phyloP scores from a whole-genome alignment of 37 sponge, comb jelly and placozoan species.

The Aplysina aerophoba region DNA sequence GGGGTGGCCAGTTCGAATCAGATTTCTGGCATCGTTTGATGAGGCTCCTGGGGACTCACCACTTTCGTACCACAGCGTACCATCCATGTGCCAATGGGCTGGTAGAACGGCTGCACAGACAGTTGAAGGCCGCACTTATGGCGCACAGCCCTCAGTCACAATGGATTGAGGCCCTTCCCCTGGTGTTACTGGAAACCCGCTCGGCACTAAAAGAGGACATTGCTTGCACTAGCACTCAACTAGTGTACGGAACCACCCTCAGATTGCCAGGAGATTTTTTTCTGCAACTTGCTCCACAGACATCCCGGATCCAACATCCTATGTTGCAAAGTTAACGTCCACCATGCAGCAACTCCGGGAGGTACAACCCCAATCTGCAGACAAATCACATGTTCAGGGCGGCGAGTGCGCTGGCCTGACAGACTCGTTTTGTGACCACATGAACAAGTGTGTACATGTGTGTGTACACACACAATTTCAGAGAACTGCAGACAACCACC shows the following conservation, averaged over 20 bases:
- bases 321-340: too few species aligned
- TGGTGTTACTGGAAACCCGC: not conserved
- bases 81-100: slow-evolving; percentile 50
- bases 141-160: too few species aligned
- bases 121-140: slow-evolving; percentile 45
- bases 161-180: not conserved
- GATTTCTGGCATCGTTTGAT: slow-evolving; percentile 34
- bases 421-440: too few species aligned
- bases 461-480: too few species aligned
- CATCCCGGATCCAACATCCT: too few species aligned
- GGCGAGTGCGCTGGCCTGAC: too few species aligned
- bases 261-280: not conserved
- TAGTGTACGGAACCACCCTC: not conserved
- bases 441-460: too few species aligned
- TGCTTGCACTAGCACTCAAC: not conserved
- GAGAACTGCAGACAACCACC: too few species aligned
- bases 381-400: too few species aligned
- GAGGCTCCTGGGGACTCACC: slow-evolving; percentile 44
- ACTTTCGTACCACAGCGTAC: slow-evolving; percentile 52
- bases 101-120: slow-evolving; percentile 60
- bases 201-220: not conserved
- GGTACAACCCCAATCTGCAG: too few species aligned
- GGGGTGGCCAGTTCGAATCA: slow-evolving; percentile 65
- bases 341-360: too few species aligned
- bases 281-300: too few species aligned